Conservation (phyloP, 2,888 invertebrate species). For the Antheraea assamensis region DNA sequence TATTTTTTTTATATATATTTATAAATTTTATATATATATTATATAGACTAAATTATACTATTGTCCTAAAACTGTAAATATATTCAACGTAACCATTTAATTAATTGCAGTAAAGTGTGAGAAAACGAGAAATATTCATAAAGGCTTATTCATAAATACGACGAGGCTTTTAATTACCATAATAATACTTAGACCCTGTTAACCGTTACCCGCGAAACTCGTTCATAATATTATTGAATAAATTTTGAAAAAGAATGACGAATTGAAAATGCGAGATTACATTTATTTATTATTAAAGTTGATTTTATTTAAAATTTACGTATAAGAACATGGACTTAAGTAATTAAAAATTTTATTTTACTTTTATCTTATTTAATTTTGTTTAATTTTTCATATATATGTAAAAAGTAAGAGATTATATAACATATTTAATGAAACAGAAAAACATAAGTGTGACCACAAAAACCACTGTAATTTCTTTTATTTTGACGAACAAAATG, state of each 20-base stretch:
- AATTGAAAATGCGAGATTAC: neutral
- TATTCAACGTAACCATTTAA: neutral
- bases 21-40: neutral
- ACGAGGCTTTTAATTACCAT: constrained; percentile 2
- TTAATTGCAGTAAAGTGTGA: constrained; percentile 3
- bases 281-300: neutral
- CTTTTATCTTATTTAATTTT: too few relatives aligned
- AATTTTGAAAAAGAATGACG: neutral
- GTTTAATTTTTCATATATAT: too few relatives aligned
- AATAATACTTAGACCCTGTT: constrained; percentile 1
- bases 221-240: neutral
- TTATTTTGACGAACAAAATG: too few relatives aligned
- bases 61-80: neutral
- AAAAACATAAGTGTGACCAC: too few relatives aligned
- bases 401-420: too few relatives aligned
- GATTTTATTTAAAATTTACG: neutral
- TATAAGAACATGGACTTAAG: too few relatives aligned
- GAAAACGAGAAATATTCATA: neutral
- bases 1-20: too few relatives aligned
- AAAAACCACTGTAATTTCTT: too few relatives aligned
- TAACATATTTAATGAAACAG: too few relatives aligned
- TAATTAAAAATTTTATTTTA: too few relatives aligned
- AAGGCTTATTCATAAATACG: neutral
- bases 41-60: neutral
- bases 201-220: neutral